Base-by-base conservation (phyloP, 2,113 vertebrate genomes). In the Suncus etruscus region DNA sequence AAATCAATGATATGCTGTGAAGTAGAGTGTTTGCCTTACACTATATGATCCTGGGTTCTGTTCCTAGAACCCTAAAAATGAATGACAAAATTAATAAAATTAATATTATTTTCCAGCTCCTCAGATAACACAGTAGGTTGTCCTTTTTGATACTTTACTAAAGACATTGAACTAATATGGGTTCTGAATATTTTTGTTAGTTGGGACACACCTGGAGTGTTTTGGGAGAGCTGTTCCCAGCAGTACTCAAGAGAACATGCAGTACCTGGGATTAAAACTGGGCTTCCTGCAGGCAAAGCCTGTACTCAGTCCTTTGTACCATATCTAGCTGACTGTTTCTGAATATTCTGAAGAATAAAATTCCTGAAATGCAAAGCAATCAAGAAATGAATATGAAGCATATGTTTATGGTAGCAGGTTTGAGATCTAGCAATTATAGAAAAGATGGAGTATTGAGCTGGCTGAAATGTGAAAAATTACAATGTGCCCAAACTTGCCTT, bases 341-440 rank as follows among this genome's bases (percentile, higher is more conserved):
- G 87, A 77, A 73, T 51, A 88, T 82, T 80, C 73, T 77, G 45
- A 72, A 65, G 25, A 45, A 84, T 74, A 87, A 91, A 92, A 72
- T 31, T 15, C 20, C 22, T 27, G 32, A 18, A 84, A 76, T 1
- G 69, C 12, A 76, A 80, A 85, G 8, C 27, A 80, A 58, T 81
- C 39, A 76, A 86, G 76, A 91, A 84, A 50, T 3, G 81, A 66
- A 85, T 25, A 61, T 32, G 72, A 61, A 72, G 79, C 58, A 51
- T 50, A 31, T 29, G 8, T 73, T 83, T 87, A 84, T 87, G 45
- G 32, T 92, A 93, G 51, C 72, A 82, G 4, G 18, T 58, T 31
- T 54, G 8, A 6, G 3, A 75, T 94, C 27, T 39, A 80, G 54
- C 16, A 58, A 70, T 51, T 87, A 92, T 25, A 85, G 27, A 75